Percentiles rank a stretch among this genome's conserved stretches.
These are phyloP conservation scores for Helleia helle DNA, from an alignment of 2,888 invertebrate species.

Conservation along the genomic window DNA sequence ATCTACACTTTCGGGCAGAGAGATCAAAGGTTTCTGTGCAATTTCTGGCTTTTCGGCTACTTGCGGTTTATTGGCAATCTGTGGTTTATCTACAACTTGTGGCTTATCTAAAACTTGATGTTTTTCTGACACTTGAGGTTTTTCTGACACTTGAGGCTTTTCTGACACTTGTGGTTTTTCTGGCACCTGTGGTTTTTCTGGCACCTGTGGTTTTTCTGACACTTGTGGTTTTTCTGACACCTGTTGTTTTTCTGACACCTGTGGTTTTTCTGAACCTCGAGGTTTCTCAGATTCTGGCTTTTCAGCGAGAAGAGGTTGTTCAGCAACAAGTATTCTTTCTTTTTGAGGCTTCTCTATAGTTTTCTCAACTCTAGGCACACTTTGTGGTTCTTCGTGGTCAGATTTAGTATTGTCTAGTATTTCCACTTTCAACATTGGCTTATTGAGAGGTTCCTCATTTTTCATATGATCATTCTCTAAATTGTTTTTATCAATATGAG, in stretches of 20 bases:
- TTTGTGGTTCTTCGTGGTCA: background rate
- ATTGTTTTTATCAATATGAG: constrained; percentile 45
- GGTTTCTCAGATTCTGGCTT: constrained; percentile 31
- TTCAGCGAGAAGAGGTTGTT: constrained; percentile 33
- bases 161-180: constrained; percentile 26
- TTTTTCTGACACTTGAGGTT: constrained; percentile 39
- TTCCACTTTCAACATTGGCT: background rate
- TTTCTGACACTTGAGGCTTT: constrained; percentile 29
- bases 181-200: constrained; percentile 31
- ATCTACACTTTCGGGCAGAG: constrained; percentile 46
- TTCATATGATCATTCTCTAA: constrained; percentile 15
- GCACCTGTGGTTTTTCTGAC: constrained; percentile 21
- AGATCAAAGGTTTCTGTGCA: constrained; percentile 46
- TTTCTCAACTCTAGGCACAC: constrained; percentile 12
- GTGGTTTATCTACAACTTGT: constrained; percentile 28
- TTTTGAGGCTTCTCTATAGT: constrained; percentile 20
- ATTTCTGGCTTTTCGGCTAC: constrained; percentile 32
- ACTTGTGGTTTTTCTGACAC: constrained; percentile 28
- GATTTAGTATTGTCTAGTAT: too few relatives aligned
- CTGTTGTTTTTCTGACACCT: too few relatives aligned
- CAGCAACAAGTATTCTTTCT: constrained; percentile 22
- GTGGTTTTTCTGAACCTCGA: constrained; percentile 17
- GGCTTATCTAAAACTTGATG: constrained; percentile 42
- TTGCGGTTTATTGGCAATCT: constrained; percentile 25
- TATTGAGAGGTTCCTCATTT: constrained; percentile 18